Conservation (phyloP, 2,797 vertebrate species). For the Smutsia temminckii region DNA sequence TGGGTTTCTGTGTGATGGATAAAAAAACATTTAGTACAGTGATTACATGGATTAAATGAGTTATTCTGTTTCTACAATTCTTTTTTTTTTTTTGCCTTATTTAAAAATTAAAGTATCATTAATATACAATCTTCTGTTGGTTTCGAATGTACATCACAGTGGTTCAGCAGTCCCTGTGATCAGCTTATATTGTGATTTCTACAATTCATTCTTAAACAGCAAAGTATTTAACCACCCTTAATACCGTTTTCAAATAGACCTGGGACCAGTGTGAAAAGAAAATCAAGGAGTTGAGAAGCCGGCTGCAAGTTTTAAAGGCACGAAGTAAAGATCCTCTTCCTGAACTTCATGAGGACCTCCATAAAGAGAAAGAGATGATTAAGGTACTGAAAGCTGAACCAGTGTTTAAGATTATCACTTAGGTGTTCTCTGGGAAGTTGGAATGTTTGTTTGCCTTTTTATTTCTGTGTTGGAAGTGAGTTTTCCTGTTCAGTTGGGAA, state of each 20-base stretch:
- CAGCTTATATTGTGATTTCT: neutral
- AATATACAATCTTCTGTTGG: no score
- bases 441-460: constrained; percentile 40
- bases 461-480: neutral
- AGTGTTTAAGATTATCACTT: neutral
- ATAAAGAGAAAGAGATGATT: constrained; percentile 81
- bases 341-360: constrained; percentile 86
- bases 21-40: neutral
- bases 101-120: no score
- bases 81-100: neutral
- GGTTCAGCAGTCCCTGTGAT: no score
- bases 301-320: constrained; percentile 86
- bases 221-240: constrained; percentile 38
- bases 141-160: no score
- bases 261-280: constrained; percentile 90
- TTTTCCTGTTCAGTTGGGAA: neutral
- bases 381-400: constrained; percentile 85
- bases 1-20: neutral
- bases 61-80: neutral
- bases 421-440: neutral
- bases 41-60: neutral
- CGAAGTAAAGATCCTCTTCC: constrained; percentile 87
- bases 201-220: neutral
- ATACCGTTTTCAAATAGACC: constrained; percentile 84
- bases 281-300: constrained; percentile 82